Base-by-base conservation (phyloP, 2,888 invertebrate genomes). In the Eugnorisma glareosa region DNA sequence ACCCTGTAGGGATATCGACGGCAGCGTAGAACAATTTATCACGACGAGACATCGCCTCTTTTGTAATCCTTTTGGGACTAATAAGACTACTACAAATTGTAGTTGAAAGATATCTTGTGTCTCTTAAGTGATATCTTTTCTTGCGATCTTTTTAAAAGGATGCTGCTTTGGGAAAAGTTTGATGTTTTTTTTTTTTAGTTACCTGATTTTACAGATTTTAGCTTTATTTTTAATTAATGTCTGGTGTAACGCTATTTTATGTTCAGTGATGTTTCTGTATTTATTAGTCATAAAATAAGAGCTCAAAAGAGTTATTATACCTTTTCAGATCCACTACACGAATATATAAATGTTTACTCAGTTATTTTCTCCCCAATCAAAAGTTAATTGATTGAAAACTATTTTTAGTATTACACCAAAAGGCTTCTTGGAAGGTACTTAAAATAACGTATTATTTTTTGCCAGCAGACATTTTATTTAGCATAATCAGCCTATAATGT, bases 31-130 rank as follows among this genome's bases (percentile, higher is more conserved):
- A 67, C 85, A 68, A 84, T 87, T 88, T 75, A 82, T 88, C 82
- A 84, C 79, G 21, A 11, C 6, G 66, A 76, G 79, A 88, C 82
- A 81, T 73, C 45, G 76, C n/a, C 70, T 37, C 67, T 73, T 51
- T 75, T 80, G 83, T 81, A 82, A 85, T 71, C 80, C 87, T 80
- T 84, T 77, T 59, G 87, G 88, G 79, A 83, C 77, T 73, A 79
- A 86, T 86, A 87, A 86, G 75, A 77, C 66, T 59, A 76, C 69
- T 59, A 79, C 77, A 77, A 77, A 81, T 77, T 82, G 77, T 72
- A 82, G 79, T 75, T 63, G 79, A 80, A 79, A 76, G 78, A 84
- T 73, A 77, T 67, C 69, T 77, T 57, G 57, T 48, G 59, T 57
- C 59, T 67, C 67, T 24, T 76, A 86, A 82, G 59, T 81, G 73